Evolutionary conservation across 2,797 vertebrate species (phyloP).

Genomic region (Notamacropus eugenii): DNA sequence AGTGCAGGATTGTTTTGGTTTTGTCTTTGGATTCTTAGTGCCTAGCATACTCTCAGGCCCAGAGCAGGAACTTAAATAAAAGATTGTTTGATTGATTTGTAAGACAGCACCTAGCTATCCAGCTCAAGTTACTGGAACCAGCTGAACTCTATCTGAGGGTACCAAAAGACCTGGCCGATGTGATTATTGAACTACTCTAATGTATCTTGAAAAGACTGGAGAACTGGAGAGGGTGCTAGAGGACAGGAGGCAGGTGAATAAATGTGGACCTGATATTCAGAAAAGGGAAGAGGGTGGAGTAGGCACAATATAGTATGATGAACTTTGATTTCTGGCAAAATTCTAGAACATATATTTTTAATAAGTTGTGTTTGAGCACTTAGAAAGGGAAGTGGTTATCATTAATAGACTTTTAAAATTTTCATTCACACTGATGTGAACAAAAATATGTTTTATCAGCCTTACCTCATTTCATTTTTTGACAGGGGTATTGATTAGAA

Average conservation of each 20-base stretch:
- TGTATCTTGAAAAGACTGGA: not conserved
- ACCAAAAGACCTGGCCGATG: not conserved
- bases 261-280: not conserved
- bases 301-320: not conserved
- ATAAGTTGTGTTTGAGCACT: not conserved
- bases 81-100: not conserved
- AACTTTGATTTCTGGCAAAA: not conserved
- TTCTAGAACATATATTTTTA: not conserved
- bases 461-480: not conserved
- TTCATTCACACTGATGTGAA: not conserved
- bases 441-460: not conserved
- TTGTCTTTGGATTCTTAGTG: not conserved
- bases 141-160: not conserved
- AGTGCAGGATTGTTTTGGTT: not conserved
- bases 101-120: not conserved
- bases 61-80: not conserved
- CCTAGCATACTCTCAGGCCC: not conserved
- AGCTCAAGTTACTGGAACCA: not conserved
- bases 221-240: not conserved
- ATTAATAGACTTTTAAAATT: not conserved
- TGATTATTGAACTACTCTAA: not conserved
- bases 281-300: not conserved
- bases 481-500: not conserved
- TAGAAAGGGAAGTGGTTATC: not conserved
- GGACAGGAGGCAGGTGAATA: not conserved